Evolutionary conservation across 1,140 invertebrate species (phyloP), one percentile per base, ranked within the genome.

Genomic region (Meloidogyne floridensis): DNA sequence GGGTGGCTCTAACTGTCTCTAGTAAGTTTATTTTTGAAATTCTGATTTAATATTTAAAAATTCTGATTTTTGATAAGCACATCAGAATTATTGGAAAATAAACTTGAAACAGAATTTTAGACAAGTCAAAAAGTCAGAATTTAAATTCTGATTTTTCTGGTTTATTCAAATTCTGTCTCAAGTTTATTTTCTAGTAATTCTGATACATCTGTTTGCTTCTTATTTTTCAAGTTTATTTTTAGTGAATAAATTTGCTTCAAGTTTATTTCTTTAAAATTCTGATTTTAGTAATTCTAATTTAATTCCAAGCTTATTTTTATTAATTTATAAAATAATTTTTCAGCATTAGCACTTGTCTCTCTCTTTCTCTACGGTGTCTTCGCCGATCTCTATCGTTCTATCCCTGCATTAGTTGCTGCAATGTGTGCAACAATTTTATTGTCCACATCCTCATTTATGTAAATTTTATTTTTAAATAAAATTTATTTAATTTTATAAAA

Each of bases 351-450:
- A 59, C 8, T 77, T 11, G 20, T 70, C n/a, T 13, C 2, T 43
- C 4, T 77, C 53, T 84, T 84, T 54, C 54, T 83, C 9, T 84
- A 84, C 81, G 53, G 56, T 20, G 77, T 84, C 13, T 84, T 84
- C 59, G 72, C 70, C 15, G 84, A 84, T 54, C 75, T 84, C 42
- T 84, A 84, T 78, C 84, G 84, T 11, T 84, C 84, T 8, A 53
- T 84, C 18, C 84, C 84, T 18, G 56, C 59, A 15, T 54, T 86
- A 11, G 84, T 84, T 20, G 43, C 72, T 7, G 82, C 75, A 11
- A 47, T 80, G 65, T 81, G 80, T 47, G 80, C 73, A 47, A 65
- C 54, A 2, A 80, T 53, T 51, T 77, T 72, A 51, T 70, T 81
- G 13, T 77, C 75, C 11, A 71, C 72, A 9, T 80, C 70, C 13